These are phyloP conservation scores for Danionella dracula DNA, from an alignment of 2,797 vertebrate species.

Conservation along the genomic window DNA sequence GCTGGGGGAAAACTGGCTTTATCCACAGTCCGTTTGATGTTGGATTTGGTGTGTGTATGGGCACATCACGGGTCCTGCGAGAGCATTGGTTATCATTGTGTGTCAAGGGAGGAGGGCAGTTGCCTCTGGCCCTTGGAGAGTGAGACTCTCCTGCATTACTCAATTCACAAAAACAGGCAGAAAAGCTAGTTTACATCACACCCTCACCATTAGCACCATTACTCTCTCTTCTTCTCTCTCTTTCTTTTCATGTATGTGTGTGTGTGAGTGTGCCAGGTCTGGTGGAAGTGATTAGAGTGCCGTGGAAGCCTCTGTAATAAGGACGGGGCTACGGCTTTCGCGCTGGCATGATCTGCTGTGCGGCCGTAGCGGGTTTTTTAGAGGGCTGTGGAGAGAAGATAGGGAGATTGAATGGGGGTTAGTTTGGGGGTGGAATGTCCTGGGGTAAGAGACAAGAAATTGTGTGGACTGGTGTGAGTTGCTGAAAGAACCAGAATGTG, in stretches of 20 bases:
- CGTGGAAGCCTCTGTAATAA: constrained; percentile 66
- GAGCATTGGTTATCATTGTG: constrained; percentile 52
- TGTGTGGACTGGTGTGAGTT: constrained; percentile 62
- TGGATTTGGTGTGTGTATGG: constrained; percentile 50
- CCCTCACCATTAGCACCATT: constrained; percentile 51
- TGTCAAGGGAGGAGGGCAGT: constrained; percentile 50
- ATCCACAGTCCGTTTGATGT: constrained; percentile 56
- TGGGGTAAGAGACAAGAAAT: constrained; percentile 50
- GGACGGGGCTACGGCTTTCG: constrained; percentile 62
- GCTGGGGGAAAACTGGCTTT: constrained; percentile 51
- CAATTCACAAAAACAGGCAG: constrained; percentile 54
- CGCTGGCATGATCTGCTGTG: constrained; percentile 58
- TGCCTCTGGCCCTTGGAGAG: constrained; percentile 35
- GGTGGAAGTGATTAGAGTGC: constrained; percentile 73
- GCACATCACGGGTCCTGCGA: constrained; percentile 47
- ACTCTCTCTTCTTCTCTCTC: constrained; percentile 18
- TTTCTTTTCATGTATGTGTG: constrained; percentile 18
- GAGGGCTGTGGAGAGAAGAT: constrained; percentile 68
- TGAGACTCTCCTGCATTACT: constrained; percentile 48
- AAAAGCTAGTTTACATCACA: constrained; percentile 54
- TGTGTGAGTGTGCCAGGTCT: constrained; percentile 47
- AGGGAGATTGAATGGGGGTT: constrained; percentile 59
- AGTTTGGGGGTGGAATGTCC: constrained; percentile 34
- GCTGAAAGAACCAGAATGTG: constrained; percentile 47
- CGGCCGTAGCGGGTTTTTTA: constrained; percentile 59